A percentile compares a stretch with the other conserved stretches of the same genome.
Conservation (phyloP, 1,140 invertebrate genomes). For the Metaphire vulgaris region DNA sequence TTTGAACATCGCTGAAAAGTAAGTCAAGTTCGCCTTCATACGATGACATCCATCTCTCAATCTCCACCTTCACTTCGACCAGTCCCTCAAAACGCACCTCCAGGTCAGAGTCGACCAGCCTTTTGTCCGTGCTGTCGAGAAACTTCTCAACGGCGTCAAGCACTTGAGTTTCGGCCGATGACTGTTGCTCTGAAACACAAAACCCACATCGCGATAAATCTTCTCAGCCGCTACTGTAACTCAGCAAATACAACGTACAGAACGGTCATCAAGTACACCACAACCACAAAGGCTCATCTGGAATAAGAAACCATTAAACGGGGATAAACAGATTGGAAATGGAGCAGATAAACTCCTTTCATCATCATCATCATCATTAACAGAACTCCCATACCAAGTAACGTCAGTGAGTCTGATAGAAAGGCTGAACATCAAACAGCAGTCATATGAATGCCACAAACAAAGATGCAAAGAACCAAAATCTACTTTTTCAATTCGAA, state of each 20-base stretch:
- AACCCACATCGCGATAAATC: conserved; percentile 38
- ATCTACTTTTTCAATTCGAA: too few relatives aligned
- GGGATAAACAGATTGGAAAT: too few relatives aligned
- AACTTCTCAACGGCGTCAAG: conserved; percentile 68
- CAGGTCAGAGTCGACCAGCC: conserved; percentile 66
- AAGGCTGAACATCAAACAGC: too few relatives aligned
- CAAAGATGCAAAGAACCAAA: too few relatives aligned
- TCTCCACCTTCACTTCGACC: conserved; percentile 43
- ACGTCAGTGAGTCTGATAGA: too few relatives aligned
- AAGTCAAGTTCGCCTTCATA: conserved; percentile 72
- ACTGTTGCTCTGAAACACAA: background rate
- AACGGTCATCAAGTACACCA: too few relatives aligned
- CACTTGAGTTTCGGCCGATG: conserved; percentile 57
- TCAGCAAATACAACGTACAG: too few relatives aligned
- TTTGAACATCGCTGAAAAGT: conserved; percentile 71
- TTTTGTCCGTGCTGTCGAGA: conserved; percentile 65
- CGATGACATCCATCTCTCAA: conserved; percentile 70
- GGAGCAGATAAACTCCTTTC: too few relatives aligned
- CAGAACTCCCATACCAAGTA: too few relatives aligned
- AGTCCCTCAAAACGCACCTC: conserved; percentile 56
- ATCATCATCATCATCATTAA: too few relatives aligned
- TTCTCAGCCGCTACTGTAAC: conserved; percentile 31
- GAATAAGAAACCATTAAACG: conserved; percentile 24
- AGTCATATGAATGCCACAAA: too few relatives aligned
- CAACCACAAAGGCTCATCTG: background rate